These are phyloP conservation scores for Natrix natrix DNA, from an alignment of 2,797 vertebrate species.

Conservation along the genomic window DNA sequence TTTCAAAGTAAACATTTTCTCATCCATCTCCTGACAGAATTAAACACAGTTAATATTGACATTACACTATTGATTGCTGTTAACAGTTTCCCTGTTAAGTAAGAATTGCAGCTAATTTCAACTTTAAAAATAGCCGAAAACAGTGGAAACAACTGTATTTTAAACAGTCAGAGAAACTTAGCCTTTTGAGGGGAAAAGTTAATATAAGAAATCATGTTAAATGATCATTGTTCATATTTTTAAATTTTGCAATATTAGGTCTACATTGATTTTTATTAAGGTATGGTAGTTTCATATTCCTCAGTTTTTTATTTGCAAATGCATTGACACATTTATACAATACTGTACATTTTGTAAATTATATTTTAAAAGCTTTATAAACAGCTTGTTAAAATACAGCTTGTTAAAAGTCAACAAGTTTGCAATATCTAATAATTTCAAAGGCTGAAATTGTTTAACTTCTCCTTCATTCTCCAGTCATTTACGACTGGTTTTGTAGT, in stretches of 20 bases:
- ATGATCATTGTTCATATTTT: not conserved
- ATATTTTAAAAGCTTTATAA: not conserved
- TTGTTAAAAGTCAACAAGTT: not conserved
- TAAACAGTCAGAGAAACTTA: not conserved
- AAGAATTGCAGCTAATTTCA: not conserved
- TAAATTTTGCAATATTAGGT: not conserved
- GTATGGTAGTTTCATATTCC: not conserved
- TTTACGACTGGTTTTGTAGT: too few species aligned
- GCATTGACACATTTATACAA: not conserved
- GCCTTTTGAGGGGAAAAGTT: not conserved
- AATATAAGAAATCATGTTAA: not conserved
- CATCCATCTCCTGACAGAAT: not conserved
- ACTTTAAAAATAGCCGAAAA: not conserved
- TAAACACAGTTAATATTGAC: not conserved
- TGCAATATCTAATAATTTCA: not conserved
- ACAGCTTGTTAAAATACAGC: not conserved
- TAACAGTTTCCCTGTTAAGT: not conserved
- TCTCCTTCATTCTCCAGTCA: not conserved
- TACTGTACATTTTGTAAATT: not conserved
- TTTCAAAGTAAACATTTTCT: not conserved
- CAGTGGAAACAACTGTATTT: not conserved
- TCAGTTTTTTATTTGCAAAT: not conserved
- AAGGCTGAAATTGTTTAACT: not conserved
- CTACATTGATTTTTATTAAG: not conserved
- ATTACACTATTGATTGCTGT: not conserved